Conservation (phyloP, 2,797 vertebrate genomes). For the Myripristis jacobus region DNA sequence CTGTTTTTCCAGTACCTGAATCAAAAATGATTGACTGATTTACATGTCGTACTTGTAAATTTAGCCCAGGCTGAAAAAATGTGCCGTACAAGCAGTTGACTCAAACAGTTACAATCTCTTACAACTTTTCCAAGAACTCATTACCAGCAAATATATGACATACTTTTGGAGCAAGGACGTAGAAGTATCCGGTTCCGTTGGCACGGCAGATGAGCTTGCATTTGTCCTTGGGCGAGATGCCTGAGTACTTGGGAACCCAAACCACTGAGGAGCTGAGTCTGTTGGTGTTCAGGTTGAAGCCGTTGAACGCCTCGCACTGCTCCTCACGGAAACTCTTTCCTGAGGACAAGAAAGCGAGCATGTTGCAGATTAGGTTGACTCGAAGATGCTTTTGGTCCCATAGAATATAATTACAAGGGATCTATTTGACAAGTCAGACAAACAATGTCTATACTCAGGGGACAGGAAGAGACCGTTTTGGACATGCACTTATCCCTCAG, state of each 20-base stretch:
- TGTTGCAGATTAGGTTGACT: neutral
- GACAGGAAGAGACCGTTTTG: neutral
- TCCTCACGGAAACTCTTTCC: constrained; percentile 96
- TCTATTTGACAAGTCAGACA: neutral
- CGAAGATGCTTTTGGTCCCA: neutral
- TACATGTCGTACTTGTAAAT: too few species aligned
- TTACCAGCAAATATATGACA: neutral
- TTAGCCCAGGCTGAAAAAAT: too few species aligned
- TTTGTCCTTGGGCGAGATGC: constrained; percentile 92
- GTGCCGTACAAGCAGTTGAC: neutral
- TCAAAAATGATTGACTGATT: neutral
- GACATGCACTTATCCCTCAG: too few species aligned
- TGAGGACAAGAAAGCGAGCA: constrained; percentile 28
- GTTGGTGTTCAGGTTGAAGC: constrained; percentile 94
- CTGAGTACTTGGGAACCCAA: constrained; percentile 97
- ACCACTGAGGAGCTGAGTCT: constrained; percentile 88
- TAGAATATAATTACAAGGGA: neutral
- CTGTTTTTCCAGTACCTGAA: neutral
- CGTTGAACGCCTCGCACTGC: constrained; percentile 95
- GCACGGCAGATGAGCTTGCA: constrained; percentile 97
- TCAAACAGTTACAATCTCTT: neutral
- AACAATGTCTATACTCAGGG: neutral
- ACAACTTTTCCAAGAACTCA: neutral
- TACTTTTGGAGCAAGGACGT: constrained; percentile 94
- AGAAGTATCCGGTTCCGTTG: constrained; percentile 97